Evolutionary conservation across 2,113 vertebrate genomes (phyloP), one percentile per base, ranked within the genome.

Genomic region (Gambusia holbrooki): DNA sequence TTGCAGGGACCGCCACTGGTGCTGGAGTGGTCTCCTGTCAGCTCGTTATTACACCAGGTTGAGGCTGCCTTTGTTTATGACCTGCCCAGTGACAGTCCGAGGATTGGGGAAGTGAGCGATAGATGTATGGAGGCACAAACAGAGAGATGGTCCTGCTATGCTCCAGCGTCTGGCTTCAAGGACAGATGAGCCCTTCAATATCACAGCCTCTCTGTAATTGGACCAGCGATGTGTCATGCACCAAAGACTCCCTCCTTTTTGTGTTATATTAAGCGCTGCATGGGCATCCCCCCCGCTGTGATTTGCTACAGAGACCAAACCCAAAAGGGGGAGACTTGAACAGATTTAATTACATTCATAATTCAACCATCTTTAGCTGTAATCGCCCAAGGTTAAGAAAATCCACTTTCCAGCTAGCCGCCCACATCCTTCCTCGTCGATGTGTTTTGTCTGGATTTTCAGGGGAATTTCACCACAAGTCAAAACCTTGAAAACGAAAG

Each of bases 271-370:
- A 83, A 84, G 87, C n/a, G n/a, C 82, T 73, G 82, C 84, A 74
- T 81, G 83, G 69, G 72, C 72, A 25, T 71, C 81, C 79, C 80
- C 77, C 83, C 71, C 25, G 64, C 79, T 76, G 85, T 65, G 88
- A 73, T 65, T 71, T 65, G 73, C 80, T 70, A 83, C 32, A n/a
- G 84, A 90, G 88, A 85, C 74, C 81, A 14, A 71, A 83, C 54
- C 82, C 77, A 89, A 88, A 87, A 73, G 65, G 84, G 76, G 73
- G 70, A 89, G 83, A 84, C 90, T 91, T 88, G 87, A 81, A 80
- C 71, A 83, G 86, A 88, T 91, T 87, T 89, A 88, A 91, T 92
- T 90, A 90, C 66, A 71, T 86, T 87, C 81, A 90, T 80, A 90
- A 89, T 91, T 93, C 66, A 60, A 54, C 81, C 88, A 89, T 90